Evolutionary conservation across 2,113 vertebrate genomes (phyloP).

Genomic region (Coturnix japonica): DNA sequence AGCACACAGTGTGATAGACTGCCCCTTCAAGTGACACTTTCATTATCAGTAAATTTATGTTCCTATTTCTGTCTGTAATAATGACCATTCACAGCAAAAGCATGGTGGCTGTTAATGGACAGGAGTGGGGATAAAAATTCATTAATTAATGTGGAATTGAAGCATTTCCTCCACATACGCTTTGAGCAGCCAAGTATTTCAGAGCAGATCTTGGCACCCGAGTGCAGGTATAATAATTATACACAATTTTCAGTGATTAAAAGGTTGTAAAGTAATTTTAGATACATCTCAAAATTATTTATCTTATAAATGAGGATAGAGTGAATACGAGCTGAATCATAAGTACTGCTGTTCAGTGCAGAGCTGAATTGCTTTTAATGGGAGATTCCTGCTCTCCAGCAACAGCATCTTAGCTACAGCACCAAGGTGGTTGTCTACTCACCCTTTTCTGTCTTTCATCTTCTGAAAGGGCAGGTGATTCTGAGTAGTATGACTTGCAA

Average conservation of each 20-base stretch:
- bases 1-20: constrained; percentile 83
- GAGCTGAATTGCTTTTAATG: not conserved
- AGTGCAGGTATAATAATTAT: constrained; percentile 82
- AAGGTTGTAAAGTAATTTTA: constrained; percentile 82
- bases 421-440: constrained; percentile 1
- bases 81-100: constrained; percentile 87
- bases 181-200: constrained; percentile 79
- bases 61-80: constrained; percentile 92
- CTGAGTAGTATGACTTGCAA: not conserved
- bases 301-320: constrained; percentile 77
- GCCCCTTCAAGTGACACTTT: constrained; percentile 91
- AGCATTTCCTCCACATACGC: constrained; percentile 75
- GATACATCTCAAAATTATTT: constrained; percentile 81
- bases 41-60: constrained; percentile 94
- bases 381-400: not conserved
- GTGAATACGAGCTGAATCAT: constrained; percentile 57
- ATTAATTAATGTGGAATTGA: constrained; percentile 88
- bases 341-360: constrained; percentile 34
- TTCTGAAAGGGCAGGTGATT: not conserved
- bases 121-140: constrained; percentile 81
- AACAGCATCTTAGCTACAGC: not conserved
- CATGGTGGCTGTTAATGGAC: constrained; percentile 87
- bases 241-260: constrained; percentile 82
- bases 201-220: constrained; percentile 75
- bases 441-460: constrained; percentile 22